Percentiles rank a stretch among this genome's conserved stretches.
These are phyloP conservation scores for Ascaphus truei DNA, from an alignment of 2,113 vertebrate species.

Conservation along the genomic window DNA sequence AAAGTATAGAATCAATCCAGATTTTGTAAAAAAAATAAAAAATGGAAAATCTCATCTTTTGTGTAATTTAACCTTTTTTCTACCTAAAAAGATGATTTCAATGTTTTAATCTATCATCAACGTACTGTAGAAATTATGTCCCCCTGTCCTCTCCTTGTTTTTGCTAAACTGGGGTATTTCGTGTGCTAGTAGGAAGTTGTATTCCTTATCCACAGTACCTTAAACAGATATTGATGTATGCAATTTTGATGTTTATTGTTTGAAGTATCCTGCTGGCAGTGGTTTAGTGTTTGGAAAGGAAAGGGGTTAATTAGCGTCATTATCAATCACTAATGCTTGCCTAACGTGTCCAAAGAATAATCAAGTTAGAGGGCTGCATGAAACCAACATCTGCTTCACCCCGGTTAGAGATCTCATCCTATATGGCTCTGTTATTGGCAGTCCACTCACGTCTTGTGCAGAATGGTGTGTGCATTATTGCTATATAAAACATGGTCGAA, in stretches of 20 bases:
- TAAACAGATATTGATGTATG: constrained; percentile 43
- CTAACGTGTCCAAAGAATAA: constrained; percentile 76
- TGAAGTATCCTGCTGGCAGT: constrained; percentile 53
- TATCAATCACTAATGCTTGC: constrained; percentile 75
- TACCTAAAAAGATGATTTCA: no score
- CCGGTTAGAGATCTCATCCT: constrained; percentile 59
- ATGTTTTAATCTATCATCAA: no score
- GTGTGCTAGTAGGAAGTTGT: constrained; percentile 40
- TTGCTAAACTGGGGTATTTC: no score
- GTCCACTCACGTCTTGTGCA: constrained; percentile 43
- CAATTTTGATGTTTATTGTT: constrained; percentile 50
- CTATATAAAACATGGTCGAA: constrained; percentile 59
- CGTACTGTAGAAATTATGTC: no score
- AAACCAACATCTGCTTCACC: constrained; percentile 71
- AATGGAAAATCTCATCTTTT: no score
- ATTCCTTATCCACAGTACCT: constrained; percentile 29
- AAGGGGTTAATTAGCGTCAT: constrained; percentile 73
- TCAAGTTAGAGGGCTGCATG: constrained; percentile 69
- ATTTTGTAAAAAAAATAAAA: no score
- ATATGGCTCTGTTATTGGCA: constrained; percentile 51
- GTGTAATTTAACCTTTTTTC: no score
- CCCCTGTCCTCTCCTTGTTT: no score
- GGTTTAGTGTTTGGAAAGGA: constrained; percentile 58
- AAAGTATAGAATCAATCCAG: no score
- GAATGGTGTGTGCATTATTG: constrained; percentile 48